Evolutionary conservation across 2,113 vertebrate species (phyloP).

Genomic region (Bubo bubo): DNA sequence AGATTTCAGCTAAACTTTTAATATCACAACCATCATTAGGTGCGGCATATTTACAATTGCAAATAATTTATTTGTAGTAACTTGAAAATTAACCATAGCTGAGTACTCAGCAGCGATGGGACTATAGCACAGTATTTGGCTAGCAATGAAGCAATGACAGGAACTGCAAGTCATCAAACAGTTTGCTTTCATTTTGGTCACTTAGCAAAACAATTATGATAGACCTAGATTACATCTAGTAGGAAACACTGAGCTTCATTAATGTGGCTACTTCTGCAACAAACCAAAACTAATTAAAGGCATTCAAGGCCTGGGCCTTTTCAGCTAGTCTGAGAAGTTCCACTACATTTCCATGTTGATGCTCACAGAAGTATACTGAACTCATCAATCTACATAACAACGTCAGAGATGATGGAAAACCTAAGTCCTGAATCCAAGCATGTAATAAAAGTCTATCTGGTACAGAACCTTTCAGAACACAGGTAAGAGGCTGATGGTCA

Average conservation of each 20-base stretch:
- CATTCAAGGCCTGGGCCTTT: not conserved
- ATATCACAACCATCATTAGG: not conserved
- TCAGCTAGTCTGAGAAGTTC: not conserved
- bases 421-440: not conserved
- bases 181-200: constrained; percentile 15
- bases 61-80: not conserved
- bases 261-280: not conserved
- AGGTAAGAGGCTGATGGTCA: not conserved
- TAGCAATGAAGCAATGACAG: not conserved
- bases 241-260: constrained; percentile 12
- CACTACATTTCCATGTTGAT: not conserved
- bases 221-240: not conserved
- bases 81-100: not conserved
- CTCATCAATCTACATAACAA: not conserved
- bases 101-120: not conserved
- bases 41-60: not conserved
- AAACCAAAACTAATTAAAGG: constrained; percentile 8
- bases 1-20: not conserved
- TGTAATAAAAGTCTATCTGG: too few species aligned
- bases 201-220: not conserved
- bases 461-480: not conserved
- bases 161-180: constrained; percentile 4
- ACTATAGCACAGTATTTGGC: not conserved
- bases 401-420: not conserved
- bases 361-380: not conserved